Conservation (phyloP, 2,888 invertebrate species). For the Campoplex nolae region DNA sequence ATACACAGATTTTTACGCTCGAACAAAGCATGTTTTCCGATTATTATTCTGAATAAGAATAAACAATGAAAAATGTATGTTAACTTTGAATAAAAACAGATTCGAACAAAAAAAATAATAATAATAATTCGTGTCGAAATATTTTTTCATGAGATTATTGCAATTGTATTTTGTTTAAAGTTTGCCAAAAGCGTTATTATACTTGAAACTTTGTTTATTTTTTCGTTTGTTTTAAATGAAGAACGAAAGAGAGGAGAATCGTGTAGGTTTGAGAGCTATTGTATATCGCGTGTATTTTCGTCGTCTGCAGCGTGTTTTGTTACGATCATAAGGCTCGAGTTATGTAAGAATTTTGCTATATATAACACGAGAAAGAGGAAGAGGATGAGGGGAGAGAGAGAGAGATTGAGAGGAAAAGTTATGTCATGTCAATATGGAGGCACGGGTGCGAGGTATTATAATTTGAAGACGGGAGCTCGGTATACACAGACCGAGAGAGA, state of each 20-base stretch:
- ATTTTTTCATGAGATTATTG: not conserved
- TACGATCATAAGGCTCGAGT: slow-evolving; percentile 39
- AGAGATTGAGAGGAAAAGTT: slow-evolving; percentile 39
- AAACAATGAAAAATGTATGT: not conserved
- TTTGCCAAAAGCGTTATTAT: not conserved
- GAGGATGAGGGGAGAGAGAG: not conserved
- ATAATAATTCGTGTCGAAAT: not conserved
- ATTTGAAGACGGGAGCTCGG: slow-evolving; percentile 27
- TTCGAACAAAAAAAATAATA: not conserved
- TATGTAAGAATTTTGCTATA: slow-evolving; percentile 21
- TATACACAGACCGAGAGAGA: not conserved
- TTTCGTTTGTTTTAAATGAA: too few relatives aligned
- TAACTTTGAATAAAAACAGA: not conserved
- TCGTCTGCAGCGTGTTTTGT: slow-evolving; percentile 17
- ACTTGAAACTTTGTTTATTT: not conserved
- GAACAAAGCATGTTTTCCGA: not conserved
- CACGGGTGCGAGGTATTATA: slow-evolving; percentile 48
- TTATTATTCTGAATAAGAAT: not conserved
- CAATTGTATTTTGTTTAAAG: not conserved
- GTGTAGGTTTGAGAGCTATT: not conserved
- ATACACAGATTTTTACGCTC: not conserved
- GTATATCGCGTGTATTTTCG: slow-evolving; percentile 7
- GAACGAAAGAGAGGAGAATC: not conserved
- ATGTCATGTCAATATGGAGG: slow-evolving; percentile 27
- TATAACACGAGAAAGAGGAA: not conserved